A percentile compares a stretch with the other conserved stretches of the same genome.
These are phyloP conservation scores for Eulithis prunata DNA, from an alignment of 2,888 invertebrate species.

Conservation along the genomic window DNA sequence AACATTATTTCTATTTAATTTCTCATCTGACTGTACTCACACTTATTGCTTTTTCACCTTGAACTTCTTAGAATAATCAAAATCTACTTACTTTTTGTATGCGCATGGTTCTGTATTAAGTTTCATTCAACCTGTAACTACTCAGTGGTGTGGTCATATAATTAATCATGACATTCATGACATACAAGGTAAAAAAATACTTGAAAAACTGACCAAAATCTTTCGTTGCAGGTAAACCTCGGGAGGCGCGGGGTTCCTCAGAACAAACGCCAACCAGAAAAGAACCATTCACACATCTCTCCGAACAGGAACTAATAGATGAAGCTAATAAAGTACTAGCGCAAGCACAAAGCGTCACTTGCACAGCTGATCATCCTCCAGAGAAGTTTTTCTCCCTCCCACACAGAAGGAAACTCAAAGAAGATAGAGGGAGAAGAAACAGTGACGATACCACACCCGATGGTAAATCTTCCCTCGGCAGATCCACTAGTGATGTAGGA, in stretches of 20 bases:
- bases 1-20: slow-evolving; percentile 9
- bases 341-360: slow-evolving; percentile 89
- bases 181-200: not conserved
- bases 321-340: slow-evolving; percentile 91
- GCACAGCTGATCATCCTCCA: slow-evolving; percentile 85
- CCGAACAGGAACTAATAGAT: slow-evolving; percentile 89
- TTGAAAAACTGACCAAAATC: slow-evolving; percentile 13
- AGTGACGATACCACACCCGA: slow-evolving; percentile 82
- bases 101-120: not conserved
- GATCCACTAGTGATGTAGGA: slow-evolving; percentile 85
- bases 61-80: slow-evolving; percentile 14
- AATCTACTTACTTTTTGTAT: slow-evolving; percentile 21
- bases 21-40: slow-evolving; percentile 7
- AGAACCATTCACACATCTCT: slow-evolving; percentile 87
- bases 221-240: slow-evolving; percentile 76
- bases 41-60: slow-evolving; percentile 20
- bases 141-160: no score
- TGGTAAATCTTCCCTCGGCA: slow-evolving; percentile 72
- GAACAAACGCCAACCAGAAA: slow-evolving; percentile 68
- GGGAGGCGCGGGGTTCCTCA: slow-evolving; percentile 68
- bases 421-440: slow-evolving; percentile 73
- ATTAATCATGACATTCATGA: slow-evolving; percentile 2
- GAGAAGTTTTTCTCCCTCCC: slow-evolving; percentile 88
- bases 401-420: slow-evolving; percentile 84
- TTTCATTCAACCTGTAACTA: slow-evolving; percentile 6